These are phyloP conservation scores for Drosophila ficusphila DNA, from an alignment of 1,140 invertebrate genomes.

Conservation along the genomic window DNA sequence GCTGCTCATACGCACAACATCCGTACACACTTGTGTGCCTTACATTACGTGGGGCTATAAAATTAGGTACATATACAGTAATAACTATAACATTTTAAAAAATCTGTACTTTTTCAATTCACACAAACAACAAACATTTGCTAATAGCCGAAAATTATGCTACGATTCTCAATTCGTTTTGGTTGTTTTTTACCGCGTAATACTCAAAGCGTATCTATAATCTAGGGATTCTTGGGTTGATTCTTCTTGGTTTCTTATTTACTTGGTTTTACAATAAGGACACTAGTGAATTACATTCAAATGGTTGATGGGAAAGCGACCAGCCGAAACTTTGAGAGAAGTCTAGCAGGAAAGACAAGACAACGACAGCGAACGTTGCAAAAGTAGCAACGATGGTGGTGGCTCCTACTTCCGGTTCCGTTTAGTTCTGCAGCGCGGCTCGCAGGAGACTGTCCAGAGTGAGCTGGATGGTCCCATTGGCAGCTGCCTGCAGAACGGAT, in stretches of 20 bases:
- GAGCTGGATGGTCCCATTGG: conserved; percentile 63
- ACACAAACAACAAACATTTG: conserved; percentile 60
- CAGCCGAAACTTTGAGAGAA: conserved; percentile 11
- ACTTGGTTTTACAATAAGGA: conserved; percentile 62
- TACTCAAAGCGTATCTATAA: conserved; percentile 55
- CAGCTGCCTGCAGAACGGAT: conserved; percentile 66
- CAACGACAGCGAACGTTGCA: not conserved
- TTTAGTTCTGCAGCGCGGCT: conserved; percentile 72
- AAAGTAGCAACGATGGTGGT: conserved; percentile 26
- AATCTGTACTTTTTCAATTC: conserved; percentile 33
- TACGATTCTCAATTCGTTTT: conserved; percentile 57
- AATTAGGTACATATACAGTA: conserved; percentile 55
- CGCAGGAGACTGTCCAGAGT: conserved; percentile 72
- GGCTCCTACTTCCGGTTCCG: conserved; percentile 21
- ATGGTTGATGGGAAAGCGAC: conserved; percentile 35
- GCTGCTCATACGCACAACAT: conserved; percentile 4
- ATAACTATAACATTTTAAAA: conserved; percentile 54
- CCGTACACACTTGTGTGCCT: conserved; percentile 24
- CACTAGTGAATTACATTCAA: conserved; percentile 67
- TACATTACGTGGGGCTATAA: conserved; percentile 38
- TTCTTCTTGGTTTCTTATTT: conserved; percentile 40
- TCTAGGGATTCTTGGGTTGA: conserved; percentile 43
- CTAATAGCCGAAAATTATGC: conserved; percentile 72
- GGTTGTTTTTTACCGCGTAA: conserved; percentile 59
- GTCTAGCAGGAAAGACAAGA: not conserved